Evolutionary conservation across 2,113 vertebrate genomes (phyloP).

Genomic region (Saccopteryx leptura): DNA sequence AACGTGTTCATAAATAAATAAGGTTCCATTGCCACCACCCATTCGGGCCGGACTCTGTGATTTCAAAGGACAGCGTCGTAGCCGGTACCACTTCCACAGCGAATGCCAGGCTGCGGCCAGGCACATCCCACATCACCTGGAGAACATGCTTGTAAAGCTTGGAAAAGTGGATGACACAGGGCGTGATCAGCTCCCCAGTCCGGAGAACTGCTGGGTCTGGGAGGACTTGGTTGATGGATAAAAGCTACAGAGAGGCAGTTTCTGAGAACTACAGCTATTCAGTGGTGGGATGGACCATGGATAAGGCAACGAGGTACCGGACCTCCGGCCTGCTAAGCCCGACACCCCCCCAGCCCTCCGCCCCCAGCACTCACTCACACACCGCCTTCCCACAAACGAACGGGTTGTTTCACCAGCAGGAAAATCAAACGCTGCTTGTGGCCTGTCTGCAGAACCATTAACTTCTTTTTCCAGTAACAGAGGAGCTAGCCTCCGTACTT

Average conservation of each 20-base stretch:
- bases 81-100: background rate
- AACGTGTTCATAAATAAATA: background rate
- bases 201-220: background rate
- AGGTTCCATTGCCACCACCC: background rate
- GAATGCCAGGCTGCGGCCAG: no score
- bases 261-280: background rate
- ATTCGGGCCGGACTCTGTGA: background rate
- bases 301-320: no score
- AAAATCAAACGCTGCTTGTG: background rate
- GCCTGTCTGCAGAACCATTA: background rate
- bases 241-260: background rate
- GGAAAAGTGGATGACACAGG: background rate
- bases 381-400: background rate
- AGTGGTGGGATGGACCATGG: no score
- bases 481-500: background rate
- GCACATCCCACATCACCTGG: accelerated
- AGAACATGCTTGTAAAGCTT: background rate
- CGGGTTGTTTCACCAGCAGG: background rate
- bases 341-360: no score
- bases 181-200: background rate
- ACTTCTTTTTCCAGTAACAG: background rate
- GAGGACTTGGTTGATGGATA: no score
- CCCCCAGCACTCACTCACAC: accelerated
- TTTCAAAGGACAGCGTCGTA: background rate
- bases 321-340: no score